Evolutionary conservation across 2,888 invertebrate species (phyloP).

Genomic region (Arrhopalites spinosus): DNA sequence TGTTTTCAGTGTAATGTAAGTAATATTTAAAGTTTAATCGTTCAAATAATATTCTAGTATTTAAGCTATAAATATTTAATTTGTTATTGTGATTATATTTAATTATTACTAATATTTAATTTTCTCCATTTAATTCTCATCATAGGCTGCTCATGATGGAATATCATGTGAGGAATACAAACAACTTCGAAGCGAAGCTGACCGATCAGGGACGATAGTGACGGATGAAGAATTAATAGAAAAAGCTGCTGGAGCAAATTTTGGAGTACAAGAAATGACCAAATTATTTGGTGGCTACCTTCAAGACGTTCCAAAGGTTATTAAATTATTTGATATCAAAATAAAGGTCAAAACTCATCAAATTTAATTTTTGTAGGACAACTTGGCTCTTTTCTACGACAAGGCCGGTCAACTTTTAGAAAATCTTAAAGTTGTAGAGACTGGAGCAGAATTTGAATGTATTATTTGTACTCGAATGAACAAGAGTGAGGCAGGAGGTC

Average conservation of each 20-base stretch:
- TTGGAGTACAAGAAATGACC: neutral
- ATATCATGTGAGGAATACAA: neutral
- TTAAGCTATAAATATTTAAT: no score
- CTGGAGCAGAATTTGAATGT: constrained; percentile 1
- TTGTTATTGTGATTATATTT: no score
- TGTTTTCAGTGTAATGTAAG: neutral
- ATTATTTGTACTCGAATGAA: constrained; percentile 10
- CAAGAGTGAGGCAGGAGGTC: neutral
- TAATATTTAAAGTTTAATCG: no score
- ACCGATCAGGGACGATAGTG: neutral
- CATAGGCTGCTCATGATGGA: neutral
- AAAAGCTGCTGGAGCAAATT: neutral
- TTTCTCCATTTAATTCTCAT: no score
- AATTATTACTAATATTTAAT: no score
- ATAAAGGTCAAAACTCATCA: no score
- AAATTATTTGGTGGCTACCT: neutral
- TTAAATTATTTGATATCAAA: neutral
- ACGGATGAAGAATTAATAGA: neutral
- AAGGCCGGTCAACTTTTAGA: neutral
- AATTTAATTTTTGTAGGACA: neutral
- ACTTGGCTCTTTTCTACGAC: neutral
- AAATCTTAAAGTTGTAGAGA: neutral
- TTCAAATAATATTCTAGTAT: no score
- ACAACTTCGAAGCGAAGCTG: neutral
- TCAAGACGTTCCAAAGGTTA: neutral